These are phyloP conservation scores for Siniperca obscura DNA, from an alignment of 2,797 vertebrate species.

Conservation along the genomic window DNA sequence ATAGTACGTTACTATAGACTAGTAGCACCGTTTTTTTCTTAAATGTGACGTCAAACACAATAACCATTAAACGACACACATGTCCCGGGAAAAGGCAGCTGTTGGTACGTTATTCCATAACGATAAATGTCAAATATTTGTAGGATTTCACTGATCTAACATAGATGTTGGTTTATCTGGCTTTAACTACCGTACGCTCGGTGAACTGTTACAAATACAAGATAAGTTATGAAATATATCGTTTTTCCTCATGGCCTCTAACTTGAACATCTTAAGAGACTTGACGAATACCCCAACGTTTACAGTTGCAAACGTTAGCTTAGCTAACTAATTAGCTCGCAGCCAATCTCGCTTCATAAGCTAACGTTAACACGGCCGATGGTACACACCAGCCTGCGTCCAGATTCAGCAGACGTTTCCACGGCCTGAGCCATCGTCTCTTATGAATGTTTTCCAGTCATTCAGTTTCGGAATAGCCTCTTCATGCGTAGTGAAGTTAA, in stretches of 20 bases:
- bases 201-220: neutral
- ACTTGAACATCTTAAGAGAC: slow-evolving; percentile 47
- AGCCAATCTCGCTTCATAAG: slow-evolving; percentile 63
- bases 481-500: slow-evolving; percentile 60
- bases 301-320: slow-evolving; percentile 68
- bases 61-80: slow-evolving; percentile 22
- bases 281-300: slow-evolving; percentile 50
- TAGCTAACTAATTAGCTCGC: slow-evolving; percentile 80
- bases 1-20: neutral
- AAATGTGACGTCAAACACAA: slow-evolving; percentile 15
- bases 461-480: slow-evolving; percentile 79
- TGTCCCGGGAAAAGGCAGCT: neutral
- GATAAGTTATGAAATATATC: slow-evolving; percentile 1
- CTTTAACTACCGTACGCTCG: neutral
- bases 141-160: slow-evolving; percentile 9
- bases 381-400: slow-evolving; percentile 97
- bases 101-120: slow-evolving; percentile 5
- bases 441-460: slow-evolving; percentile 78
- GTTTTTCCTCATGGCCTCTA: neutral
- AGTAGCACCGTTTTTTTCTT: neutral
- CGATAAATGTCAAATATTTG: slow-evolving; percentile 24
- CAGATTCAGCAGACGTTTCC: slow-evolving; percentile 91
- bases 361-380: slow-evolving; percentile 81
- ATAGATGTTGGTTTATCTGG: slow-evolving; percentile 2
- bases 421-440: slow-evolving; percentile 90